Evolutionary conservation across 2,888 invertebrate genomes (phyloP), one percentile per base, ranked within the genome.

Genomic region (Lissonota sp.): DNA sequence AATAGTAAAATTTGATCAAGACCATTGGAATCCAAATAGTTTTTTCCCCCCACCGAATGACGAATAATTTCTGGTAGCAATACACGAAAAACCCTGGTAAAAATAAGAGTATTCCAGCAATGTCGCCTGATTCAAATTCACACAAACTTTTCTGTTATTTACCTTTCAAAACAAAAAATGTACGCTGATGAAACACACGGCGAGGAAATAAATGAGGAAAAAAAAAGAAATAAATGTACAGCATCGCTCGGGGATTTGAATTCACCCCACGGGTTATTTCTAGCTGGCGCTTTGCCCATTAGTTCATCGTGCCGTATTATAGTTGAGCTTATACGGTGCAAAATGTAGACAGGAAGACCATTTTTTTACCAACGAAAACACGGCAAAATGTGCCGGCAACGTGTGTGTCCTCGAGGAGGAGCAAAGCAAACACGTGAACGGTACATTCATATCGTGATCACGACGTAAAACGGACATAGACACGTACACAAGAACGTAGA

Each of bases 201-300:
- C 16, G 42, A 57, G 40, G 42, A 14, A 70, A 6, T 40, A 39
- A 57, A 42, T 46, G 37, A 26, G 7, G 14, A 46, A 12, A 55
- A 37, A 71, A 40, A 49, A 49, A 40, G 26, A 77, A 66, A 82
- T 69, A 75, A 40, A 44, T 74, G 39, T 70, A 67, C 49, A 74
- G 26, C 26, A 49, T 58, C 66, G 46, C 51, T 71, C 16, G 53
- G 60, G 40, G 51, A 75, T 58, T 70, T 79, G 66, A 62, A 75
- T 49, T 55, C 37, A 58, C 55, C 67, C 69, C 42, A 74, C 51
- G 70, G 73, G 60, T 70, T 69, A 58, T 69, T 81, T 26, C 39
- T 12, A 70, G 26, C 60, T 83, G 73, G 83, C 73, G 16, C 8
- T 62, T 39, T 71, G 80, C 77, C 79, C 71, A 70, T 66, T 74